These are phyloP conservation scores for Phymatocera aterrima DNA, from an alignment of 2,888 invertebrate genomes.

Conservation along the genomic window DNA sequence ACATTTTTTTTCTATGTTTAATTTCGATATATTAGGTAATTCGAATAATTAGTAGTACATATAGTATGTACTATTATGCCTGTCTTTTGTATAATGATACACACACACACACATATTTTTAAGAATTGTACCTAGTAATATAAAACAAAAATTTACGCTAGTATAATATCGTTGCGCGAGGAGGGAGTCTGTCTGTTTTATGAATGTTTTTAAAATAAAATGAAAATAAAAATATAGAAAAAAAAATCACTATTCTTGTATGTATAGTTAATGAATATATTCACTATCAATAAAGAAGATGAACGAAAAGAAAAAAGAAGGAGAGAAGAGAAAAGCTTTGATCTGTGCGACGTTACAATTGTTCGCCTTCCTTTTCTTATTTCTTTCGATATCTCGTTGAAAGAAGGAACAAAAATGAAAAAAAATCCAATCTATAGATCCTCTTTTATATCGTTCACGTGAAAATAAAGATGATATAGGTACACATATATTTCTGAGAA, in stretches of 20 bases:
- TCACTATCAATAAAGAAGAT: not conserved
- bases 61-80: slow-evolving; percentile 9
- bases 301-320: not conserved
- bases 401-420: too few species aligned
- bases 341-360: too few species aligned
- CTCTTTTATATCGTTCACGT: too few species aligned
- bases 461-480: not conserved
- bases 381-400: too few species aligned
- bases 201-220: slow-evolving; percentile 19
- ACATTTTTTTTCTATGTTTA: not conserved
- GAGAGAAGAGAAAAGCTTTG: not conserved
- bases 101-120: too few species aligned
- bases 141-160: slow-evolving; percentile 30
- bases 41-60: not conserved
- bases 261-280: too few species aligned
- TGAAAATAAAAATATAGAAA: slow-evolving; percentile 49
- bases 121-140: too few species aligned
- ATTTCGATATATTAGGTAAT: slow-evolving; percentile 3
- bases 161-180: slow-evolving; percentile 23
- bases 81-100: too few species aligned
- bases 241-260: slow-evolving; percentile 43
- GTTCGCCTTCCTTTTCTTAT: too few species aligned
- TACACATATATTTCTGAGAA: not conserved
- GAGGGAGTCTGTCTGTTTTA: too few species aligned
- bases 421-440: too few species aligned